phyloP scores from a whole-genome alignment of 2,888 invertebrate species.

The Pachymerium ferrugineum region DNA sequence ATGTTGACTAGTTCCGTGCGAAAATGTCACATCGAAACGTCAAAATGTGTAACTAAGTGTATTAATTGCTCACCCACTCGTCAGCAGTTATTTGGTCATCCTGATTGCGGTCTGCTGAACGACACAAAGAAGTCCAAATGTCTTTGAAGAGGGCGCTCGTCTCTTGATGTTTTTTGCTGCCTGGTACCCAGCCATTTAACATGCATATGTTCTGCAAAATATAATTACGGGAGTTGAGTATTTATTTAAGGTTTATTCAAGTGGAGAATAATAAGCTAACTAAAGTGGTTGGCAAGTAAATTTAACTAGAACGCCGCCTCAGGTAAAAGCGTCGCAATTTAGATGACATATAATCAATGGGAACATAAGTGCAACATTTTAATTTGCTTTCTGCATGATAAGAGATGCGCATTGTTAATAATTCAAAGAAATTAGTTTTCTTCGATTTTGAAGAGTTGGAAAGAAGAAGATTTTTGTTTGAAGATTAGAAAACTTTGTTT shows the following conservation, averaged over 20 bases:
- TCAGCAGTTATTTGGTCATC: conserved; percentile 62
- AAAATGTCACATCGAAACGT: background rate
- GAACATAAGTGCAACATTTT: background rate
- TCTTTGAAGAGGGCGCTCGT: conserved; percentile 75
- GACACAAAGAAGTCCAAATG: conserved; percentile 81
- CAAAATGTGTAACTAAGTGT: background rate
- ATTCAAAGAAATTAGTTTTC: too few relatives aligned
- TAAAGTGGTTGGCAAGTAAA: background rate
- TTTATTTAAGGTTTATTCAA: background rate
- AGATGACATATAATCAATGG: background rate
- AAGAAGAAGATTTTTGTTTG: too few relatives aligned
- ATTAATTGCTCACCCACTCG: conserved; percentile 36
- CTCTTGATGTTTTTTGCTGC: conserved; percentile 68
- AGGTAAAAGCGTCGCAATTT: background rate
- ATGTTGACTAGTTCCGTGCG: too few relatives aligned
- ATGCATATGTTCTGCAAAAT: conserved; percentile 72
- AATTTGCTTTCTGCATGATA: background rate
- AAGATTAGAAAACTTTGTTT: too few relatives aligned
- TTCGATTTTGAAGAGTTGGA: too few relatives aligned
- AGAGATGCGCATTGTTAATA: background rate
- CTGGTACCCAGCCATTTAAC: conserved; percentile 73
- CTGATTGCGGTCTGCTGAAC: conserved; percentile 78
- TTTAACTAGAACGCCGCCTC: background rate
- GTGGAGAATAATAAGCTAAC: background rate
- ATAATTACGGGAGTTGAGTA: background rate